Conservation (phyloP, 92 coral and sea anemone species). For the Blastomussa wellsi region DNA sequence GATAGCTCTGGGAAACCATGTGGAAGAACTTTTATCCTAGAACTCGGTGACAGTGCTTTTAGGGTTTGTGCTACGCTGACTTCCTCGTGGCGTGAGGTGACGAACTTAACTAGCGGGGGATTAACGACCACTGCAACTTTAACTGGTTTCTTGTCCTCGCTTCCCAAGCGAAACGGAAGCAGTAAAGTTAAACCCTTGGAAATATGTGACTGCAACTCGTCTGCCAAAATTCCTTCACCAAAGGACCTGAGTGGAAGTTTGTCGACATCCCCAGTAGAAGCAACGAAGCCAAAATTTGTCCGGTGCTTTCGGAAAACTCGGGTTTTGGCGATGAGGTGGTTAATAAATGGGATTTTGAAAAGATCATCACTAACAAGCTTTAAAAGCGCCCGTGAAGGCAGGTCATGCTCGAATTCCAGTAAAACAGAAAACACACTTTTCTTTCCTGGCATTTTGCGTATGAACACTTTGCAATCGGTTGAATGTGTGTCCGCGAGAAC, state of each 20-base stretch:
- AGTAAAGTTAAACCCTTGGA: conserved; percentile 88
- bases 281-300: conserved; percentile 93
- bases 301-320: conserved; percentile 76
- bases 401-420: conserved; percentile 80
- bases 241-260: conserved; percentile 87
- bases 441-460: conserved; percentile 82
- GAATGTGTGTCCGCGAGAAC: conserved; percentile 63
- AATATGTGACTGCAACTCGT: conserved; percentile 84
- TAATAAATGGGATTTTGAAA: conserved; percentile 86
- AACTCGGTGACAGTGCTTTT: conserved; percentile 84
- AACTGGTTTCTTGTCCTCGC: conserved; percentile 72
- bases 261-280: conserved; percentile 92
- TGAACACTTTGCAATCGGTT: conserved; percentile 81
- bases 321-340: conserved; percentile 82
- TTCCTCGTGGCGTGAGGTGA: conserved; percentile 79
- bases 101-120: conserved; percentile 70
- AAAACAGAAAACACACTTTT: conserved; percentile 81
- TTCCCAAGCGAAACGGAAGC: conserved; percentile 81
- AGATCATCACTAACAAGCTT: conserved; percentile 82
- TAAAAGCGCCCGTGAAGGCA: conserved; percentile 80
- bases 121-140: conserved; percentile 81
- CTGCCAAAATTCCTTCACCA: conserved; percentile 86
- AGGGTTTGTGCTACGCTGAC: conserved; percentile 82
- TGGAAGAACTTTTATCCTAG: conserved; percentile 72
- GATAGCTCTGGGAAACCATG: conserved; percentile 80